These are phyloP conservation scores for Copidosoma aretas DNA, from an alignment of 2,888 invertebrate species.

Conservation along the genomic window DNA sequence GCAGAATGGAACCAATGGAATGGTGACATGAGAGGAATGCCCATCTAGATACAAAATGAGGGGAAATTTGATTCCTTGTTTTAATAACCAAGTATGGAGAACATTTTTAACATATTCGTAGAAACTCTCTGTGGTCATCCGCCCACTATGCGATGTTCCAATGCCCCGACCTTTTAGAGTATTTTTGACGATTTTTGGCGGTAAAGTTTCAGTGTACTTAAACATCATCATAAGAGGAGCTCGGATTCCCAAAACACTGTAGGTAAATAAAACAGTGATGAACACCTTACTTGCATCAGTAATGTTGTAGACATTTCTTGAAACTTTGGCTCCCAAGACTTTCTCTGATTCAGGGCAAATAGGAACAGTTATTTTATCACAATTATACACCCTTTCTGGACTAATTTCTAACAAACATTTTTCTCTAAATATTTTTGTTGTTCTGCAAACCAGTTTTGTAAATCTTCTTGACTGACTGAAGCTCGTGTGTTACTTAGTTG, in stretches of 20 bases:
- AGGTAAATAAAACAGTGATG: slow-evolving; percentile 31
- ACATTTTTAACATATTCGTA: slow-evolving; percentile 10
- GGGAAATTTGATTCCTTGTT: slow-evolving; percentile 12
- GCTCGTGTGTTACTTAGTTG: slow-evolving; percentile 44
- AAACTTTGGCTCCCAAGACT: slow-evolving; percentile 21
- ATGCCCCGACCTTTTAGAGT: slow-evolving; percentile 17
- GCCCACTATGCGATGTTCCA: slow-evolving; percentile 25
- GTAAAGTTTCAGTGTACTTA: slow-evolving; percentile 13
- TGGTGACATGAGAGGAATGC: slow-evolving; percentile 12
- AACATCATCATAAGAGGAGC: slow-evolving; percentile 33
- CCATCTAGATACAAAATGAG: slow-evolving; percentile 12
- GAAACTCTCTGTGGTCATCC: slow-evolving; percentile 19
- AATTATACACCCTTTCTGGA: slow-evolving; percentile 39
- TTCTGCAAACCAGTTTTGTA: slow-evolving; percentile 46
- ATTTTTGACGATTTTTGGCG: slow-evolving; percentile 19
- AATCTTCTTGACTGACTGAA: slow-evolving; percentile 45
- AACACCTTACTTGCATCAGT: slow-evolving; percentile 19
- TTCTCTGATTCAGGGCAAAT: slow-evolving; percentile 26
- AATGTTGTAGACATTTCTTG: slow-evolving; percentile 16
- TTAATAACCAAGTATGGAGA: slow-evolving; percentile 12
- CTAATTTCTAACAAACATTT: slow-evolving; percentile 42
- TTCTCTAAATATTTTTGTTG: slow-evolving; percentile 41
- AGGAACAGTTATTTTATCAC: slow-evolving; percentile 21
- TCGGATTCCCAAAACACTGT: slow-evolving; percentile 23
- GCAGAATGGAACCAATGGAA: slow-evolving; percentile 14